Evolutionary conservation across 2,888 invertebrate genomes (phyloP).

Genomic region (Calameuta pallipes): DNA sequence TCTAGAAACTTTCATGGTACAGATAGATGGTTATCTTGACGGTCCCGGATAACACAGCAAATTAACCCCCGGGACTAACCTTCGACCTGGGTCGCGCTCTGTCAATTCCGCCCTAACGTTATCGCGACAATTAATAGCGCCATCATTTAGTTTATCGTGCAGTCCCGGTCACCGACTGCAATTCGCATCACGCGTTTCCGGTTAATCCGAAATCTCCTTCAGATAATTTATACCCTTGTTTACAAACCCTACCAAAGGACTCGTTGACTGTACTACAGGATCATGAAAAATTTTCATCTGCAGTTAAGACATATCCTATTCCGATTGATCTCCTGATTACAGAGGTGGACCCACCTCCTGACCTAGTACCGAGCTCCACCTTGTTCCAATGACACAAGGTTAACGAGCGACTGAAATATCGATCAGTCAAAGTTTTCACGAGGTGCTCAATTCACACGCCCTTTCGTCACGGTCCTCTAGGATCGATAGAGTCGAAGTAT

Average conservation of each 20-base stretch:
- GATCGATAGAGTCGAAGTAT: slow-evolving; percentile 7
- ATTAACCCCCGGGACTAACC: slow-evolving; percentile 35
- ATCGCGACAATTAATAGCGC: neutral
- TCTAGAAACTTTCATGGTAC: slow-evolving; percentile 39
- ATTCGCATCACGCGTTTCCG: neutral
- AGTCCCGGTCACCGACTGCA: neutral
- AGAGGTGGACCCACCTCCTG: neutral
- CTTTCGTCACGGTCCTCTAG: slow-evolving; percentile 6
- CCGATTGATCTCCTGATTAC: neutral
- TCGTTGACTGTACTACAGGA: neutral
- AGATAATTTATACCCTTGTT: neutral
- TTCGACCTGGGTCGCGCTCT: neutral
- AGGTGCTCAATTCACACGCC: neutral
- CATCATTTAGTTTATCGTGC: neutral
- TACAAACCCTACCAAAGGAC: neutral
- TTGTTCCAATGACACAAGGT: neutral
- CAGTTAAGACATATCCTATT: neutral
- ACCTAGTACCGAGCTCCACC: neutral
- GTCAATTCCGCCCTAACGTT: neutral
- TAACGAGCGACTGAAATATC: neutral
- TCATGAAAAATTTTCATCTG: neutral
- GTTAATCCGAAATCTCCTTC: neutral
- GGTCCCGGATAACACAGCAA: slow-evolving; percentile 40
- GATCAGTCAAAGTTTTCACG: neutral
- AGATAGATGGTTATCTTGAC: slow-evolving; percentile 40